Conservation (phyloP, 2,113 vertebrate species). For the Cyphomyrus discorhynchus region DNA sequence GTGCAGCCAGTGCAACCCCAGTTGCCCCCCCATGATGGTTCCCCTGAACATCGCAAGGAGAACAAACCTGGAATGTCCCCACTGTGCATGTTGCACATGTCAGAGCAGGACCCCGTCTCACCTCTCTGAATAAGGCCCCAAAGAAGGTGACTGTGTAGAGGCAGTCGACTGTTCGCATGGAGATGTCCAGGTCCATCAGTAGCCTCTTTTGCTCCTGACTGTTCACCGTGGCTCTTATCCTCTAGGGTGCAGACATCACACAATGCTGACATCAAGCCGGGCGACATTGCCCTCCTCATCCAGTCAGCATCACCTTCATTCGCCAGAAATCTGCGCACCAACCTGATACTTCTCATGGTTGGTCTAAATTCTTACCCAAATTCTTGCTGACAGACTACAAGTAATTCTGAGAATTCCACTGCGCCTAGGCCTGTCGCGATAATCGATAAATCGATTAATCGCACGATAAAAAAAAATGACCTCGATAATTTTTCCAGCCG, state of each 20-base stretch:
- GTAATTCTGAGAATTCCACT: neutral
- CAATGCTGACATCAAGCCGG: neutral
- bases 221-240: conserved; percentile 91
- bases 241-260: conserved; percentile 45
- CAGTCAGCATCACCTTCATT: neutral
- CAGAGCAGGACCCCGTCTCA: conserved; percentile 38
- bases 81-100: neutral
- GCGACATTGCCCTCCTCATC: neutral
- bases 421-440: no score
- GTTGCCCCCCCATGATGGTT: neutral
- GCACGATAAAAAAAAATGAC: no score
- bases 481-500: no score
- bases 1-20: neutral
- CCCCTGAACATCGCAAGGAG: neutral
- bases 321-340: neutral
- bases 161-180: conserved; percentile 95
- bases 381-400: no score
- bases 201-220: conserved; percentile 94
- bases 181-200: conserved; percentile 92
- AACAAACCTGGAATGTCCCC: neutral
- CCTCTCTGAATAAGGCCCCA: conserved; percentile 90
- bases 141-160: conserved; percentile 93
- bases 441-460: no score
- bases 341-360: neutral
- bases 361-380: neutral